Evolutionary conservation across 2,888 invertebrate species (phyloP), one percentile per base, ranked within the genome.

Genomic region (Sacculina carcini): DNA sequence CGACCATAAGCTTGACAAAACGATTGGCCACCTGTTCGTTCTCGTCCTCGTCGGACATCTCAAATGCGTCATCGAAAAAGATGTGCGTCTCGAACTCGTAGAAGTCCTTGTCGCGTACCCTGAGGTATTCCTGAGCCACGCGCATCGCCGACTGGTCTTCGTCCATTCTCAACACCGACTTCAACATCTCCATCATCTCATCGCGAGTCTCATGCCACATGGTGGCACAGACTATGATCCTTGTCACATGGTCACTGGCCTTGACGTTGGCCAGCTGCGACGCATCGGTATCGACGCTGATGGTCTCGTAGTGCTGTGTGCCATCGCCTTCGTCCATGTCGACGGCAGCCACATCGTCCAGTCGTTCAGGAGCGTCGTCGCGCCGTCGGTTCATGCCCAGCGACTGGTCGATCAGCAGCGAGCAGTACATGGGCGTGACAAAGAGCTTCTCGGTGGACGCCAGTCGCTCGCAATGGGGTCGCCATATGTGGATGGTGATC

Each of bases 131-230:
- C 63, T 79, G 79, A 4, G 82, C 83, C 57, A 85, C 78, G 56
- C 81, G 71, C 50, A 84, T 73, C 1, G 86, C 83, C 61, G 81
- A 79, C 64, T 92, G 89, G 64, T 90, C 89, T 64, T 81, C 79
- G 64, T 92, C 92, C 65, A 90, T 66, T 56, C 89, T 72, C 57
- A 83, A 69, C 59, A 92, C 77, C 50, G 89, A 89, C 65, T 85
- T 85, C 56, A 92, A 72, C 64, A 90, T 79, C 62, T 83, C 82
- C 60, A 79, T 75, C 85, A 92, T 73, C 60, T 71, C 72, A 59
- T 85, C 87, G 64, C 79, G 80, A 34, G 87, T 96, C 69, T 98
- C 96, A 67, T 98, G 98, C 98, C 98, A 98, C 94, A 98, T 96
- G 58, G 96, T 98, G 44, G 83, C 83, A 67, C 96, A 96, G 31